A percentile compares a stretch with the other conserved stretches of the same genome.
Evolutionary conservation across 2,113 vertebrate genomes (phyloP).

Genomic region (Excalfactoria chinensis): DNA sequence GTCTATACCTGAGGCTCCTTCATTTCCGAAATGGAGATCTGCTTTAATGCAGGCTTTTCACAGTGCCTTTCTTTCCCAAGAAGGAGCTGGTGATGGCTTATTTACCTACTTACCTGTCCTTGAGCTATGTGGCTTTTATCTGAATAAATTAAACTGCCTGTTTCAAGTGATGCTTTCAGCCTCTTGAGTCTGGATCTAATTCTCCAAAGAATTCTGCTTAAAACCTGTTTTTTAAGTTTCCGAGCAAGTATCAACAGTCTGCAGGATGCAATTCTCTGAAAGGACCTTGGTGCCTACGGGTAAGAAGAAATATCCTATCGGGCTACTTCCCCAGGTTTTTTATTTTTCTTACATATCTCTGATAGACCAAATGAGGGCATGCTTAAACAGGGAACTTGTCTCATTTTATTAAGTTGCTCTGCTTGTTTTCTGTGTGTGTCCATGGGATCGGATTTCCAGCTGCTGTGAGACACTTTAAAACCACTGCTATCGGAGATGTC

Average conservation of each 20-base stretch:
- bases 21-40: conserved; percentile 7
- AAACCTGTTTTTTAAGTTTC: conserved; percentile 76
- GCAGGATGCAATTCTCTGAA: conserved; percentile 18
- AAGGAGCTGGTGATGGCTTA: not conserved
- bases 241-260: conserved; percentile 23
- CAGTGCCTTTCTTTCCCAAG: not conserved
- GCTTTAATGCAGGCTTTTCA: not conserved
- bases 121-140: conserved; percentile 56
- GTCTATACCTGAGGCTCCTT: conserved; percentile 29
- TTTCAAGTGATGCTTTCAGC: conserved; percentile 60
- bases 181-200: conserved; percentile 58
- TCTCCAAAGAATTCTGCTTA: conserved; percentile 60
- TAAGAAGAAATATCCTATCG: conserved; percentile 63
- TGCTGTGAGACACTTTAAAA: not conserved
- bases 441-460: not conserved
- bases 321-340: not conserved
- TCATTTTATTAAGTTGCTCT: not conserved
- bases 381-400: not conserved
- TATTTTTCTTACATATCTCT: not conserved
- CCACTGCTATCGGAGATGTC: not conserved
- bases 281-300: conserved; percentile 50
- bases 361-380: not conserved
- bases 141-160: conserved; percentile 46
- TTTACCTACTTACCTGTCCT: conserved; percentile 39
- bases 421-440: not conserved